A percentile compares a stretch with the other conserved stretches of the same genome.
These are phyloP conservation scores for Oryzias curvinotus DNA, from an alignment of 2,113 vertebrate species.

Conservation along the genomic window DNA sequence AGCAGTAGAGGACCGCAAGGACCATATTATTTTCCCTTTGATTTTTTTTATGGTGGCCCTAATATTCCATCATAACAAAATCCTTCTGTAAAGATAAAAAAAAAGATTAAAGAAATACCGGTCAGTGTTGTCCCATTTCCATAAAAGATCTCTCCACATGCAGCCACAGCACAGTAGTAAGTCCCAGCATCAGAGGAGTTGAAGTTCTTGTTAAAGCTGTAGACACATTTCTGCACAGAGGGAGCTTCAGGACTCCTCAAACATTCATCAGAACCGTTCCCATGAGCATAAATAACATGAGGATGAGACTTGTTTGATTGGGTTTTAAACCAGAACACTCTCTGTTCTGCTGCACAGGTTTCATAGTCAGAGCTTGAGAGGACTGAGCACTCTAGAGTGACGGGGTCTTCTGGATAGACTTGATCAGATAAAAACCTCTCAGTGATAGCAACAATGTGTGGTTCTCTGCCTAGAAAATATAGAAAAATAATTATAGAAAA, in stretches of 20 bases:
- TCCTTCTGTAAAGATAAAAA: too few species aligned
- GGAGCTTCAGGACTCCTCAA: rapidly evolving
- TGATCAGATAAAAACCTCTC: not conserved
- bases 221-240: constrained; percentile 4
- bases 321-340: constrained; percentile 15
- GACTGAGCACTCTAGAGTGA: constrained; percentile 39
- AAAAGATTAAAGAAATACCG: too few species aligned
- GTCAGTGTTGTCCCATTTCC: constrained; percentile 35
- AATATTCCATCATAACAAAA: too few species aligned
- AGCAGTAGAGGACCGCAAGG: too few species aligned
- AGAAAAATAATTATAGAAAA: not conserved
- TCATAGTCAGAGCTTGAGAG: not conserved
- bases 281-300: not conserved
- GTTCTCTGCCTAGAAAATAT: not conserved
- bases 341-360: constrained; percentile 7
- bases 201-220: not conserved
- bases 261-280: rapidly evolving
- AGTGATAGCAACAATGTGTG: not conserved
- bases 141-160: constrained; percentile 37
- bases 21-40: too few species aligned
- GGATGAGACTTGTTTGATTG: not conserved
- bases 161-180: constrained; percentile 46
- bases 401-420: constrained; percentile 28
- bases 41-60: too few species aligned
- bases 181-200: constrained; percentile 27